Evolutionary conservation across 1,140 invertebrate genomes (phyloP), one percentile per base, ranked within the genome.

Genomic region (Venturia canescens): DNA sequence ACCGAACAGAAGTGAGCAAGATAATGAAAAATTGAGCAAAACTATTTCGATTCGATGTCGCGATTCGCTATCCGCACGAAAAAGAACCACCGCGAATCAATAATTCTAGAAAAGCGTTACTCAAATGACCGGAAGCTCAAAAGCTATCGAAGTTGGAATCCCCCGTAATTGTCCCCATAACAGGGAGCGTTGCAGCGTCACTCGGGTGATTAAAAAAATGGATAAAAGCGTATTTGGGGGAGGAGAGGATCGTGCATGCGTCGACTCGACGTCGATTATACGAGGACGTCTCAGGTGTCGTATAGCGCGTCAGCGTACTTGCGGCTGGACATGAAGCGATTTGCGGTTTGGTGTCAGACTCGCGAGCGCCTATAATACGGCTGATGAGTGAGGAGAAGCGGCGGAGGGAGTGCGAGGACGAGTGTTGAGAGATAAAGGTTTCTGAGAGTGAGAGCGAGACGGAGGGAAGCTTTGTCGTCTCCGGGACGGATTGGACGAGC

Each of bases 311-410:
- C 50, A 53, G 18, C 18, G 29, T 69, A 34, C 29, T 69, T 69
- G 66, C 15, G 66, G 66, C 31, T 69, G 66, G 66, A 69, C 66
- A 69, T 69, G 29, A 69, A 69, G 27, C 27, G 66, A 31, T 69
- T 31, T 69, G 66, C 27, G 66, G 66, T 31, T 69, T 34, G 27
- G 66, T 21, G 66, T 69, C 66, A 31, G 66, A 69, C 27, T 27
- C 13, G 23, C 26, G 23, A 63, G 66, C 4, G 29, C 18, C 27
- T 69, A 31, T 69, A 31, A 69, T 69, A 69, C 29, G 60, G 60
- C 23, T 9, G 60, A 53, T 53, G n/a, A 21, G 18, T 63, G n/a
- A 63, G 23, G 23, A 26, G 27, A n/a, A 27, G 29, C 6, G n/a
- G 27, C 6, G 15, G 27, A 18, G 66, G 27, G 27, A 31, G 27